These are phyloP conservation scores for Chaetorhynchus papuensis DNA, from an alignment of 2,113 vertebrate species.

Conservation along the genomic window DNA sequence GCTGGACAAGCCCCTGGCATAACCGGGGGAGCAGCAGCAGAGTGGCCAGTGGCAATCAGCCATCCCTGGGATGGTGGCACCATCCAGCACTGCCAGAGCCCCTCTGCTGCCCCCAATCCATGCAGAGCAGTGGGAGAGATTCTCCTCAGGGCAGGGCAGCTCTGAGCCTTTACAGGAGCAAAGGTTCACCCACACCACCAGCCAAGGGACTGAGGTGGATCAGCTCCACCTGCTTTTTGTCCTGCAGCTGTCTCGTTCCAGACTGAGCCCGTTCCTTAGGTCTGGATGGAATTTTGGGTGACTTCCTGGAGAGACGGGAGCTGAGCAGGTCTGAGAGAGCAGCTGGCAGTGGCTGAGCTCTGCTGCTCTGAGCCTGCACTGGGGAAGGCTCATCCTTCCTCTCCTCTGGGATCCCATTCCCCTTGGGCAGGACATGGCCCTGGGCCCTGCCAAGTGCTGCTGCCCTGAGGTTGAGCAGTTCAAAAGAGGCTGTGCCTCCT, in stretches of 20 bases:
- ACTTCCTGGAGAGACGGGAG: background rate
- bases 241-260: background rate
- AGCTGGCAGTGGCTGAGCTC: background rate
- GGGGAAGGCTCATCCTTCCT: background rate
- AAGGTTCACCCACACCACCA: background rate
- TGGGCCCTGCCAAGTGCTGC: background rate
- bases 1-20: background rate
- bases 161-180: background rate
- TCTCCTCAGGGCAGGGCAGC: background rate
- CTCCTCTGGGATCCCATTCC: background rate
- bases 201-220: background rate
- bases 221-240: background rate
- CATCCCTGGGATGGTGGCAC: background rate
- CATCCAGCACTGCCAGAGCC: background rate
- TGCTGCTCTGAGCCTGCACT: background rate
- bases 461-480: background rate
- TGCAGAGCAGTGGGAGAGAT: accelerated
- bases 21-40: background rate
- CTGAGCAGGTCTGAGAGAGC: background rate
- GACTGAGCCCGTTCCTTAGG: background rate
- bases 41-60: background rate
- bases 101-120: background rate
- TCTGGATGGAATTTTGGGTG: background rate
- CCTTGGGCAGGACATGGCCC: background rate
- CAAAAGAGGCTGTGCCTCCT: background rate